Conservation (phyloP, 35 echinoderm and acorn worm genomes). For the Heliocidaris erythrogramma region DNA sequence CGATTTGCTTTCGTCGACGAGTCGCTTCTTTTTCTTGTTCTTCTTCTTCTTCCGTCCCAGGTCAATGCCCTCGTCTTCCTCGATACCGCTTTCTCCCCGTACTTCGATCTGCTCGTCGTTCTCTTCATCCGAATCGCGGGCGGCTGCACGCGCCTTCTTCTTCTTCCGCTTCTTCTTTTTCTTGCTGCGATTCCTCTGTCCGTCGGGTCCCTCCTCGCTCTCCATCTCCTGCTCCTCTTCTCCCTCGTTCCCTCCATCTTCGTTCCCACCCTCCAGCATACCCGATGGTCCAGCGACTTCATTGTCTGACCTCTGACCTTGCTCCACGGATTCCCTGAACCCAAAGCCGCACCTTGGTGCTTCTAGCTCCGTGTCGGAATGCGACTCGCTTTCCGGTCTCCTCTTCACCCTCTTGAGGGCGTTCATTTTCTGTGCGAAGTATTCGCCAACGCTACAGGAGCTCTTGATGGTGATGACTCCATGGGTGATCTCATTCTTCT, state of each 20-base stretch:
- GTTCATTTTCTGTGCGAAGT: constrained; percentile 27
- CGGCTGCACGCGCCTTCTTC: neutral
- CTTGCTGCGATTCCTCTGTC: neutral
- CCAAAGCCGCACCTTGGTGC: constrained; percentile 11
- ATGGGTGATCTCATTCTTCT: constrained; percentile 22
- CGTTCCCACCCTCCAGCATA: neutral
- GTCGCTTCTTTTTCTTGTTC: constrained; percentile 44
- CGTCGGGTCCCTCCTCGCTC: constrained; percentile 6
- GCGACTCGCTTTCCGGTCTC: constrained; percentile 8
- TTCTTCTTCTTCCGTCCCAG: constrained; percentile 28
- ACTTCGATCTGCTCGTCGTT: constrained; percentile 19
- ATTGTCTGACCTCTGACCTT: neutral
- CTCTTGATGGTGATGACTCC: constrained; percentile 15
- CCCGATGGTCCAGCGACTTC: neutral
- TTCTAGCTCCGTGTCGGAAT: constrained; percentile 21
- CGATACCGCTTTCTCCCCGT: neutral
- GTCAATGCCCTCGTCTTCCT: constrained; percentile 39
- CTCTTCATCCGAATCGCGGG: neutral
- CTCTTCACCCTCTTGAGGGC: neutral
- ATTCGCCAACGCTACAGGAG: constrained; percentile 27
- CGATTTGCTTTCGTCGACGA: constrained; percentile 28
- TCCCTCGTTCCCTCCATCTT: neutral
- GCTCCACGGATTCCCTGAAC: neutral
- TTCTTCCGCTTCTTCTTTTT: constrained; percentile 29
- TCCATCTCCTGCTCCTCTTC: constrained; percentile 20